These are phyloP conservation scores for Pelobates fuscus DNA, from an alignment of 2,113 vertebrate genomes.

Conservation along the genomic window DNA sequence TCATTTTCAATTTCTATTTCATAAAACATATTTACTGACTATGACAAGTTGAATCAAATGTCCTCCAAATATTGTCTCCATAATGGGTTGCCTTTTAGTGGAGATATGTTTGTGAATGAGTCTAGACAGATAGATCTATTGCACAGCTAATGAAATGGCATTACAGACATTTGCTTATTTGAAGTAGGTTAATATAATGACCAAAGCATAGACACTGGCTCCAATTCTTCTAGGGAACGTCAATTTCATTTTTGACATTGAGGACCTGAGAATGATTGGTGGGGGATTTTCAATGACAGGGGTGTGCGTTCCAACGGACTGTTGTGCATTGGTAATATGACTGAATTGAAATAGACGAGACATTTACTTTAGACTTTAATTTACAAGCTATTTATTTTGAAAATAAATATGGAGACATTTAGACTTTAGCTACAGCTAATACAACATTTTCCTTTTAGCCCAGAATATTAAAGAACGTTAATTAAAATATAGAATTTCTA, in stretches of 20 bases:
- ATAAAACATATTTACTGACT: constrained; percentile 15
- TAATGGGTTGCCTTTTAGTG: background rate
- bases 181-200: constrained; percentile 13
- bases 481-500: no score
- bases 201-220: background rate
- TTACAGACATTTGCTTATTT: background rate
- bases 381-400: no score
- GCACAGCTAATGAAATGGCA: background rate
- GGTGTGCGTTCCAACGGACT: background rate
- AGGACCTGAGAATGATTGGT: background rate
- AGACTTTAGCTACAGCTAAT: no score
- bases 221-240: background rate
- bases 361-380: background rate
- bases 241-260: constrained; percentile 27
- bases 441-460: no score
- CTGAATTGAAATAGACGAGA: background rate
- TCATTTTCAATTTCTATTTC: constrained; percentile 30
- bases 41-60: background rate
- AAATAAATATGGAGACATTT: no score
- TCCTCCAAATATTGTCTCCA: constrained; percentile 1
- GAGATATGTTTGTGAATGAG: background rate
- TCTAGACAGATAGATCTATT: background rate
- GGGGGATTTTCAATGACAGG: background rate
- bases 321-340: background rate
- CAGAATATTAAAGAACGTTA: no score